Evolutionary conservation across 2,797 vertebrate genomes (phyloP), one percentile per base, ranked within the genome.

Genomic region (Leptoclinus maculatus): DNA sequence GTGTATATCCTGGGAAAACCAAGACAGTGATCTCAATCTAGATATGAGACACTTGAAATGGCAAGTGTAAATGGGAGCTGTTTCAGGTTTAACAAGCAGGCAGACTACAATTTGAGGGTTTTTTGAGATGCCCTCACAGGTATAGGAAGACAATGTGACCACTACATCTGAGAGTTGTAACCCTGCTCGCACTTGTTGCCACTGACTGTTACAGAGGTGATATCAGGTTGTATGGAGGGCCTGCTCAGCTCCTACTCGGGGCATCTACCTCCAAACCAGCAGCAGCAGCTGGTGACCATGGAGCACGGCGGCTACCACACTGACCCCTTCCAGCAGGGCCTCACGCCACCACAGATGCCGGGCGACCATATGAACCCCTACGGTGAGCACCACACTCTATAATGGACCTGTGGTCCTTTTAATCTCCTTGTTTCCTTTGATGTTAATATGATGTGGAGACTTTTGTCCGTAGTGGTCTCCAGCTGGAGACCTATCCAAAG

Each of bases 291-390:
- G 83, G 94, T 97, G 82, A 92, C 95, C 87, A 96, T 97, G 95
- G 95, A 98, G 67, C 96, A 96, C 86, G 95, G 93, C 73, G 91
- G 94, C 83, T 97, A 97, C 69, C 96, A 95, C 92, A 94, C 95
- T 67, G 97, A 98, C 86, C 95, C 96, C 1, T 97, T 97, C 93
- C 97, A 97, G 91, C 97, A 98, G 91, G 97, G 97, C 85, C 96
- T 98, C 70, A 98, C 97, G 59, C 97, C 97, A 1, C 97, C 97
- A 76, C 97, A 97, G 95, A 98, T 98, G 97, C 97, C 97, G 79
- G 97, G 97, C 87, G 97, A 98, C 94, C 97, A 98, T 95, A 98
- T 98, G 97, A 97, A 97, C 91, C 97, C 97, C 82, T 97, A 97
- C 88, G 96, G 97, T 98, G 94, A 96, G 97, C 89, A 59, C 47